A percentile compares a stretch with the other conserved stretches of the same genome.
Conservation (phyloP, 1,140 invertebrate species). For the Procambarus virginalis region DNA sequence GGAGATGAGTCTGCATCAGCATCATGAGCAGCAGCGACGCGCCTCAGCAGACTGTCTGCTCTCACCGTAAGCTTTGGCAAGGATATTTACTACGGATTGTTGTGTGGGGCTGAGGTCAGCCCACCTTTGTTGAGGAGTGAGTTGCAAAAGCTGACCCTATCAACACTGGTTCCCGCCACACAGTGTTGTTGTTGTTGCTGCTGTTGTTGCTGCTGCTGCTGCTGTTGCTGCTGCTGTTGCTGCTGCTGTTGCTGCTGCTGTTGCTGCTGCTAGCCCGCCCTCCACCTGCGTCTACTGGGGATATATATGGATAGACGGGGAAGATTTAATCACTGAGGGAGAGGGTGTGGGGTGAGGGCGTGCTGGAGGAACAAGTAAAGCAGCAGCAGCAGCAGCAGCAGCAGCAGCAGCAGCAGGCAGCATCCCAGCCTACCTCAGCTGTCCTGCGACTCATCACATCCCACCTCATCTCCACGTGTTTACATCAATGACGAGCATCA, state of each 20-base stretch:
- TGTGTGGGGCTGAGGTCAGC: slow-evolving; percentile 9
- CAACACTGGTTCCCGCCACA: slow-evolving; percentile 10
- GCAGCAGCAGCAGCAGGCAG: neutral
- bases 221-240: neutral
- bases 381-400: neutral
- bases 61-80: neutral
- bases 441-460: neutral
- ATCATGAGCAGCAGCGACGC: neutral
- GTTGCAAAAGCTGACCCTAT: slow-evolving; percentile 53
- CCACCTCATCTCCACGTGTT: slow-evolving; percentile 24
- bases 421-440: neutral
- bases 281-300: slow-evolving; percentile 28
- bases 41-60: neutral
- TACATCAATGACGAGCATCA: slow-evolving; percentile 13
- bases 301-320: slow-evolving; percentile 50
- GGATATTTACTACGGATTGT: slow-evolving; percentile 13
- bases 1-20: neutral
- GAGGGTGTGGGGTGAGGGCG: slow-evolving; percentile 18
- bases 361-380: neutral
- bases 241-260: neutral
- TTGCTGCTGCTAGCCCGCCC: slow-evolving; percentile 6
- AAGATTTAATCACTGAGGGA: slow-evolving; percentile 51
- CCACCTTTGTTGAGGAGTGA: slow-evolving; percentile 56
- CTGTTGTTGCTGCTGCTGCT: neutral
- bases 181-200: neutral